phyloP scores from a whole-genome alignment of 92 coral and sea anemone genomes.

The Zoanthus solanderi region DNA sequence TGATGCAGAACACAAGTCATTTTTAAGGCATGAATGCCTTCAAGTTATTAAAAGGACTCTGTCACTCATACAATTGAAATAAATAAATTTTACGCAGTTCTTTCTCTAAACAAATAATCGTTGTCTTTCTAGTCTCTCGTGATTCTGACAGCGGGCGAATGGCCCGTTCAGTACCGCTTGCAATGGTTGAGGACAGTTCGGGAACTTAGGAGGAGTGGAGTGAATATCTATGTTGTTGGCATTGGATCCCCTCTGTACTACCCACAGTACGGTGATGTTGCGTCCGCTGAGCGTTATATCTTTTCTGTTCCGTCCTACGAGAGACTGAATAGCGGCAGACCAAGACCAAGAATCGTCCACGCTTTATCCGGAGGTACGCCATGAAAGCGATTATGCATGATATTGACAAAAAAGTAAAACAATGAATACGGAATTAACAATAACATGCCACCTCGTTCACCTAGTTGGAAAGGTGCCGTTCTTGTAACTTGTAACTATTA shows the following conservation, averaged over 20 bases:
- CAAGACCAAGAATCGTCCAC: constrained; percentile 57
- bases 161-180: constrained; percentile 65
- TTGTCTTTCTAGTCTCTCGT: constrained; percentile 62
- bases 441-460: too few species aligned
- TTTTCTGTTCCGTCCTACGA: constrained; percentile 68
- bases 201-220: constrained; percentile 56
- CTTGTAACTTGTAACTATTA: too few species aligned
- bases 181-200: constrained; percentile 57
- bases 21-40: too few species aligned
- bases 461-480: too few species aligned
- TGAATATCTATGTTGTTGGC: constrained; percentile 67
- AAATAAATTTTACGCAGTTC: too few species aligned
- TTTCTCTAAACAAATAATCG: background rate
- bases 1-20: too few species aligned
- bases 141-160: constrained; percentile 72
- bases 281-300: constrained; percentile 59
- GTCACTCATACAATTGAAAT: too few species aligned
- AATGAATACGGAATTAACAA: too few species aligned
- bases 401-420: background rate
- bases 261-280: constrained; percentile 60
- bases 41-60: too few species aligned
- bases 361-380: constrained; percentile 74
- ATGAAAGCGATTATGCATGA: background rate
- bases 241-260: constrained; percentile 61
- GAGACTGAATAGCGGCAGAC: constrained; percentile 51